Conservation (phyloP, 2,888 invertebrate genomes). For the Drosophila melanosoma region DNA sequence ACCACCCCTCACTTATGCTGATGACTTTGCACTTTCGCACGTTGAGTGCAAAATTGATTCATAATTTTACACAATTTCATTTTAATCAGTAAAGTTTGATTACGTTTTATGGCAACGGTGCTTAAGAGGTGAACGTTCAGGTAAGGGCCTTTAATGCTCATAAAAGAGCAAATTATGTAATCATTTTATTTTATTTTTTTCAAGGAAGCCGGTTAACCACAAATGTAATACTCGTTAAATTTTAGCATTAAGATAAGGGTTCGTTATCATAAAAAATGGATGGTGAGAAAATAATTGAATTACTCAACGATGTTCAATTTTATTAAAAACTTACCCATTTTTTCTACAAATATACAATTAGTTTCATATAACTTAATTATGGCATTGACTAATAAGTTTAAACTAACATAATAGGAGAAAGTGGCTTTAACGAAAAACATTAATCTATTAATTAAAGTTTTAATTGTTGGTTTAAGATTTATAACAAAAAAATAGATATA, state of each 20-base stretch:
- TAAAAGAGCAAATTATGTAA: constrained; percentile 20
- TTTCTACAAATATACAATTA: background rate
- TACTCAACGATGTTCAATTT: background rate
- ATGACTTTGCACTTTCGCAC: constrained; percentile 53
- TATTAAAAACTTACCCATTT: background rate
- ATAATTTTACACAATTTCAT: constrained; percentile 71
- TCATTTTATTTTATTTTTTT: background rate
- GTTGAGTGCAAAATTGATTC: constrained; percentile 66
- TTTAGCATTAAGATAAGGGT: background rate
- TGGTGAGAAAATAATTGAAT: background rate
- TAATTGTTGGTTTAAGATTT: background rate
- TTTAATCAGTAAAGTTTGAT: constrained; percentile 70
- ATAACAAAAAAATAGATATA: background rate
- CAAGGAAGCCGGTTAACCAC: background rate
- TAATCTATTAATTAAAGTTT: background rate
- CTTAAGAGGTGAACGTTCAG: constrained; percentile 5
- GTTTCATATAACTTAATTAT: background rate
- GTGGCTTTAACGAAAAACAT: background rate
- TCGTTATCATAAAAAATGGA: background rate
- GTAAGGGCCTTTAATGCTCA: constrained; percentile 6
- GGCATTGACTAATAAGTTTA: background rate
- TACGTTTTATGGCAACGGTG: constrained; percentile 33
- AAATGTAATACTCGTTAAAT: constrained; percentile 7
- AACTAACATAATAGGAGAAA: background rate
- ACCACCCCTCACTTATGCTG: constrained; percentile 27